These are phyloP conservation scores for Hyles lineata DNA, from an alignment of 2,888 invertebrate species.

Conservation along the genomic window DNA sequence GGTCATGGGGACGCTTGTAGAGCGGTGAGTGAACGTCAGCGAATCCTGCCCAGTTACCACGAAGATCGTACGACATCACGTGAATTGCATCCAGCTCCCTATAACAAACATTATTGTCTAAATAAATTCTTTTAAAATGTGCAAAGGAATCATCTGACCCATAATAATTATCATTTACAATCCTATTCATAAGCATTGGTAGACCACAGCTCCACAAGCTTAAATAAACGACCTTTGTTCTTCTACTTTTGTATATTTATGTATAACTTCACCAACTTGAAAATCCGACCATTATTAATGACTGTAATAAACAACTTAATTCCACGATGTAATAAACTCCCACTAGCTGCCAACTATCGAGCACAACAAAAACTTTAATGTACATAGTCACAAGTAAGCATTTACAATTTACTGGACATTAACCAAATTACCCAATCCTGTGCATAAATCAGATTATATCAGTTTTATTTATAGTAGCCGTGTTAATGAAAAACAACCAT, in stretches of 20 bases:
- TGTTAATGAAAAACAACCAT: slow-evolving; percentile 39
- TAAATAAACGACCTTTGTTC: too few relatives aligned
- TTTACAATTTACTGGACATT: slow-evolving; percentile 33
- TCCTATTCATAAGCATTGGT: too few relatives aligned
- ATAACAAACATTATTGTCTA: slow-evolving; percentile 41
- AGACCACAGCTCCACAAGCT: too few relatives aligned
- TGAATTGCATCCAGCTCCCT: slow-evolving; percentile 92
- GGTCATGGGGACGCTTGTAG: slow-evolving; percentile 93
- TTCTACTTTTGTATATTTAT: too few relatives aligned
- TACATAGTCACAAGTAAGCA: background rate
- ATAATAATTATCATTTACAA: background rate
- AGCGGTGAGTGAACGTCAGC: slow-evolving; percentile 95
- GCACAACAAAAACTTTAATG: slow-evolving; percentile 2
- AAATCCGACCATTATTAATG: too few relatives aligned
- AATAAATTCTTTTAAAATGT: slow-evolving; percentile 61
- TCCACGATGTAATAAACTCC: background rate
- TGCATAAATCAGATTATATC: slow-evolving; percentile 37
- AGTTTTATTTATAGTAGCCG: slow-evolving; percentile 39
- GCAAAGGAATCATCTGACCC: slow-evolving; percentile 95
- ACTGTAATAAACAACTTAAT: too few relatives aligned
- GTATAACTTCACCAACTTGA: too few relatives aligned
- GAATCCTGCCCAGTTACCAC: slow-evolving; percentile 96
- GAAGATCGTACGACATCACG: slow-evolving; percentile 93
- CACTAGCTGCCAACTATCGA: background rate
- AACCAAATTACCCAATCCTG: slow-evolving; percentile 36